Base-by-base conservation (phyloP, 2,888 invertebrate species). In the Netelia inedita region DNA sequence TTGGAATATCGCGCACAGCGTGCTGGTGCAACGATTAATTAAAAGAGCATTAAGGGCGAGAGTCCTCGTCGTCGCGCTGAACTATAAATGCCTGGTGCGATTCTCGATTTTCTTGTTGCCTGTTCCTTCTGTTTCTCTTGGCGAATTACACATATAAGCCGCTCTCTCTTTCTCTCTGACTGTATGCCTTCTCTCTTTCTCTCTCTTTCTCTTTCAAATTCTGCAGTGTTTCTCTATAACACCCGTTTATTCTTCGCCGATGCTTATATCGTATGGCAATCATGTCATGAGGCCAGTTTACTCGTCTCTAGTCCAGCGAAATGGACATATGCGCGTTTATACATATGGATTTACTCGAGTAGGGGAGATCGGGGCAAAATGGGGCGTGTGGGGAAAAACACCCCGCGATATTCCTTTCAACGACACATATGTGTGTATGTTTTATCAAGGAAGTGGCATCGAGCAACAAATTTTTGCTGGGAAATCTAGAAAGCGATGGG, bases 41-140 rank as follows among this genome's bases (percentile, higher is more conserved):
- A 88, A 88, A 88, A 87, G 82, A 81, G 74, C 86, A 88, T 88
- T 88, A 88, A 85, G 86, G 86, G 80, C 86, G 63, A 82, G 74
- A 85, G 78, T 85, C 78, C 75, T 79, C 76, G 79, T 55, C 74
- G 73, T 79, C 76, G 68, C 68, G 50, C 41, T 75, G 61, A 63
- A 63, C 71, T 79, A 72, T 71, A 71, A 79, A 79, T 68, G 68
- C 66, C 19, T 57, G 16, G 57, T 59, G 21, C 68, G 11, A 28
- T n/a, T 71, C 63, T n/a, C 41, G 53, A 9, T 79, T 63, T 63
- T 55, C 63, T 71, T n/a, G 35, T 43, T 61, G 66, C 59, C 23
- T 41, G 14, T 57, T 76, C 46, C 68, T 76, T 65, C 59, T 35
- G 63, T 53, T 41, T 55, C 41, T 61, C 71, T 63, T 21, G 19